phyloP scores from a whole-genome alignment of 2,797 vertebrate species.

The Chloroceryle inda region DNA sequence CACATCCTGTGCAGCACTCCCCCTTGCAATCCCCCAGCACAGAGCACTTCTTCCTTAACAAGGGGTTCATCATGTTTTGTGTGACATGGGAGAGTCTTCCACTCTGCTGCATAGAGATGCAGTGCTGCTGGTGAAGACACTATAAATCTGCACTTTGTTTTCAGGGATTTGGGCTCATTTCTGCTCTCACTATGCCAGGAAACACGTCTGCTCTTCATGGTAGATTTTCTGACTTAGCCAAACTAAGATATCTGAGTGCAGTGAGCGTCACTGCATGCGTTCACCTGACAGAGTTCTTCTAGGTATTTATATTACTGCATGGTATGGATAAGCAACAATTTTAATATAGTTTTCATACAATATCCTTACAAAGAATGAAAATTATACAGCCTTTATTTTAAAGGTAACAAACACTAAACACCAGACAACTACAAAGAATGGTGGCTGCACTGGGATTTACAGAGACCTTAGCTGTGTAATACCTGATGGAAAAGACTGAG shows the following conservation, averaged over 20 bases:
- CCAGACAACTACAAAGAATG: neutral
- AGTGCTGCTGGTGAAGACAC: neutral
- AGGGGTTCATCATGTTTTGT: neutral
- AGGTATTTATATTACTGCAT: neutral
- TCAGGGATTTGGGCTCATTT: neutral
- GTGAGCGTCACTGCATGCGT: neutral
- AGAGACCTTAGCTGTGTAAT: neutral
- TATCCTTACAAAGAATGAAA: neutral
- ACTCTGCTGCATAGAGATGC: neutral
- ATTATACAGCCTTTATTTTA: neutral
- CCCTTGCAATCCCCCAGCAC: neutral
- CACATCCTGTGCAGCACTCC: neutral
- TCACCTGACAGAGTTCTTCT: neutral
- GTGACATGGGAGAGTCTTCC: neutral
- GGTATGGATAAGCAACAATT: neutral
- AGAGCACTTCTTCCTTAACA: neutral
- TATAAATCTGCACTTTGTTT: neutral
- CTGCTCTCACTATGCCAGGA: neutral
- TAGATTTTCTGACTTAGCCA: neutral
- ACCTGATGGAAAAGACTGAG: neutral
- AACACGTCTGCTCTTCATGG: neutral
- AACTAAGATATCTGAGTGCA: neutral
- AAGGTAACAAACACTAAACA: neutral
- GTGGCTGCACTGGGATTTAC: neutral
- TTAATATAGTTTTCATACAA: neutral